These are phyloP conservation scores for Beroe ovata DNA, from an alignment of 37 sponge, comb jelly and placozoan genomes.

Conservation along the genomic window DNA sequence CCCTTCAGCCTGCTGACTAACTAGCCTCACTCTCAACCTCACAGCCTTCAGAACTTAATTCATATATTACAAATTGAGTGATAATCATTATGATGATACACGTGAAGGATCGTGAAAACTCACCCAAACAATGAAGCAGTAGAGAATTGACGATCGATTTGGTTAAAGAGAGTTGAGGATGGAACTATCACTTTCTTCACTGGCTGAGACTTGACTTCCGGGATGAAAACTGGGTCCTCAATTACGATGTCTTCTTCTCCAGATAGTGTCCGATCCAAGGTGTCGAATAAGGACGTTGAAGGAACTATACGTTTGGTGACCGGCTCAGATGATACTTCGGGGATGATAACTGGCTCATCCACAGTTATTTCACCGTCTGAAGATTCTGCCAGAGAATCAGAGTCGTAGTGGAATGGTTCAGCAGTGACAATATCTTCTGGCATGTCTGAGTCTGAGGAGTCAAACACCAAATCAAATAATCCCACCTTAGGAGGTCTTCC, in stretches of 20 bases:
- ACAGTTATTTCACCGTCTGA: not conserved
- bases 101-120: no score
- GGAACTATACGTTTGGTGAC: not conserved
- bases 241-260: not conserved
- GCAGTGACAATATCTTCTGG: not conserved
- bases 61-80: no score
- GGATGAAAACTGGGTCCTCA: not conserved
- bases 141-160: not conserved
- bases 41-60: no score
- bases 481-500: not conserved
- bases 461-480: not conserved
- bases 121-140: not conserved
- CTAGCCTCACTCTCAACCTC: no score
- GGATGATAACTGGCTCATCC: not conserved
- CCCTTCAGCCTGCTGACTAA: no score
- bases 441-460: not conserved
- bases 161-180: not conserved
- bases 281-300: not conserved
- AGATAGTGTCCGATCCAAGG: not conserved
- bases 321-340: not conserved
- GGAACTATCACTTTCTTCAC: not conserved
- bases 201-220: not conserved
- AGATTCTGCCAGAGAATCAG: not conserved
- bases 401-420: not conserved
- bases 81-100: no score